Percentiles rank a stretch among this genome's conserved stretches.
phyloP scores from a whole-genome alignment of 2,888 invertebrate genomes.

The Stenoptilia bipunctidactyla region DNA sequence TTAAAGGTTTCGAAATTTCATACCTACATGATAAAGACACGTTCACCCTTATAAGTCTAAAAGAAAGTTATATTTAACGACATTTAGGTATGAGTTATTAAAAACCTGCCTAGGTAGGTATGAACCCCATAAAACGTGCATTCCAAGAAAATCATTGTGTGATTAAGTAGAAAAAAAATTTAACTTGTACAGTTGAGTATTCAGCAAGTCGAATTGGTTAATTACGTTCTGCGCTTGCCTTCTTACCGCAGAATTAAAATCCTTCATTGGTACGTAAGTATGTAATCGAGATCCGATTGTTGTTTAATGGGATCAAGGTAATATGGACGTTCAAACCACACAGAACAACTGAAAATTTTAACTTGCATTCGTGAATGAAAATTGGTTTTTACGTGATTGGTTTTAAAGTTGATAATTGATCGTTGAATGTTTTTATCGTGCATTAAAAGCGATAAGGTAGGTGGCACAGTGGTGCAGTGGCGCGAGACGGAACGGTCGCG shows the following conservation, averaged over 20 bases:
- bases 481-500: conserved; percentile 63
- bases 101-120: too few species aligned
- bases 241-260: not conserved
- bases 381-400: not conserved
- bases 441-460: conserved; percentile 47
- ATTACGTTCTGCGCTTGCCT: not conserved
- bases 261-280: conserved; percentile 23
- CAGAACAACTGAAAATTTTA: conserved; percentile 4
- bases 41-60: too few species aligned
- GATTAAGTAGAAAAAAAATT: not conserved
- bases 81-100: too few species aligned
- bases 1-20: too few species aligned
- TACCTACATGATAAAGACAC: too few species aligned
- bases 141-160: too few species aligned
- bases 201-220: not conserved
- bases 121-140: too few species aligned
- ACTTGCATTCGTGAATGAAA: too few species aligned
- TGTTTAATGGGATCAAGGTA: conserved; percentile 58
- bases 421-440: conserved; percentile 15
- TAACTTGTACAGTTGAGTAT: not conserved
- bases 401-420: not conserved
- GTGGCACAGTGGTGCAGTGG: conserved; percentile 49
- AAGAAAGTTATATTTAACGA: too few species aligned
- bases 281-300: conserved; percentile 43
- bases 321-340: conserved; percentile 29